Percentiles rank a stretch among this genome's conserved stretches.
Conservation (phyloP, 2,113 vertebrate genomes). For the Zosterops borbonicus region DNA sequence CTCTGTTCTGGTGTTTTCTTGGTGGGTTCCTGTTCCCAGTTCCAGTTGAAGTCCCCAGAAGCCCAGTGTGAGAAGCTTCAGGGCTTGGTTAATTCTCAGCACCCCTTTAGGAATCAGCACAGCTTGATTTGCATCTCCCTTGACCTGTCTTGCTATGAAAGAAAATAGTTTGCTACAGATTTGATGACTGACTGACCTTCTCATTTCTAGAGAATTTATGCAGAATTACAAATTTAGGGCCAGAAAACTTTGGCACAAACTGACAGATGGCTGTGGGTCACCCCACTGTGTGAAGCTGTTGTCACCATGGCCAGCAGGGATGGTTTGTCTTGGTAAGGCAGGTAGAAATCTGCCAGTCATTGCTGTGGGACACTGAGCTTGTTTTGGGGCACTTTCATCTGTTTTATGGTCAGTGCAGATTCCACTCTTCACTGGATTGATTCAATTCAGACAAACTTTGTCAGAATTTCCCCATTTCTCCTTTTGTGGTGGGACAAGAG, state of each 20-base stretch:
- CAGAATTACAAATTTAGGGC: neutral
- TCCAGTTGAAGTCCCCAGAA: neutral
- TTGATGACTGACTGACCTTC: neutral
- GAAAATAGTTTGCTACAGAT: neutral
- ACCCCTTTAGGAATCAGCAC: neutral
- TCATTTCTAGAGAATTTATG: neutral
- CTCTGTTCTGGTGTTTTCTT: neutral
- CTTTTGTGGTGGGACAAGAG: neutral
- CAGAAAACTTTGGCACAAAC: neutral
- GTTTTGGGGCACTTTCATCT: neutral
- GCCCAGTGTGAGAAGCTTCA: neutral
- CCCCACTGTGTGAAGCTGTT: fast-evolving
- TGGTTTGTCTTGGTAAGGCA: neutral
- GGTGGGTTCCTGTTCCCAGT: neutral
- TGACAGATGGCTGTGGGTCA: neutral
- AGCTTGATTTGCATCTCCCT: neutral
- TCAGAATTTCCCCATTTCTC: neutral
- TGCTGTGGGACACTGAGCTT: neutral
- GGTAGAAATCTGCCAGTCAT: neutral
- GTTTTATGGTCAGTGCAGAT: neutral
- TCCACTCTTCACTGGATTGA: neutral
- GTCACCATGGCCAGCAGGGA: neutral
- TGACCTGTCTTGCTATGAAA: neutral
- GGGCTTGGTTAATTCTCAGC: neutral
- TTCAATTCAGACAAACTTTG: neutral